These are phyloP conservation scores for Microcebus tavaratra DNA, from an alignment of 2,113 vertebrate genomes.

Conservation along the genomic window DNA sequence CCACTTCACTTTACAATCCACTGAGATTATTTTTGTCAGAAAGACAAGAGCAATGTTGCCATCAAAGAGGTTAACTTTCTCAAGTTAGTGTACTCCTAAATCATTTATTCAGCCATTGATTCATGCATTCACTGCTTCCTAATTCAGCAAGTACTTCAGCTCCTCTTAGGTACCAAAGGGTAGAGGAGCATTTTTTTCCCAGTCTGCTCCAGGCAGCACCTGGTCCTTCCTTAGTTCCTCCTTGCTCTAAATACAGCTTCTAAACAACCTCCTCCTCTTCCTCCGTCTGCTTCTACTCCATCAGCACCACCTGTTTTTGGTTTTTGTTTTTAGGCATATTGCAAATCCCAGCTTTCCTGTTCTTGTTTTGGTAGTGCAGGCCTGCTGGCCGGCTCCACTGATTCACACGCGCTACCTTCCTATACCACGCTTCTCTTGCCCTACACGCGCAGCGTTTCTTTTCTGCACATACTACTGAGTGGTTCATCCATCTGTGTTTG, in stretches of 20 bases:
- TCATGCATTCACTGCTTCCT: neutral
- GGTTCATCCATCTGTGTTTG: neutral
- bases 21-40: neutral
- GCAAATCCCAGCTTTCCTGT: neutral
- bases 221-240: neutral
- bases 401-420: neutral
- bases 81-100: neutral
- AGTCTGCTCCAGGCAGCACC: accelerated
- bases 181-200: neutral
- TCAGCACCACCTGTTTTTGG: neutral
- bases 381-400: neutral
- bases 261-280: neutral
- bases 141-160: neutral
- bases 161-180: accelerated
- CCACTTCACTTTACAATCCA: neutral
- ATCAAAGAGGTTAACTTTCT: neutral
- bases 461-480: neutral
- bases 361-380: neutral
- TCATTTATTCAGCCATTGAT: too few species aligned
- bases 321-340: neutral
- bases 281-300: neutral
- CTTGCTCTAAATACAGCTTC: neutral
- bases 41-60: neutral
- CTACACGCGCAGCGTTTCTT: neutral
- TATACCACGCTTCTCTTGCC: neutral